Conservation (phyloP, 2,113 vertebrate species). For the Glareola pratincola region DNA sequence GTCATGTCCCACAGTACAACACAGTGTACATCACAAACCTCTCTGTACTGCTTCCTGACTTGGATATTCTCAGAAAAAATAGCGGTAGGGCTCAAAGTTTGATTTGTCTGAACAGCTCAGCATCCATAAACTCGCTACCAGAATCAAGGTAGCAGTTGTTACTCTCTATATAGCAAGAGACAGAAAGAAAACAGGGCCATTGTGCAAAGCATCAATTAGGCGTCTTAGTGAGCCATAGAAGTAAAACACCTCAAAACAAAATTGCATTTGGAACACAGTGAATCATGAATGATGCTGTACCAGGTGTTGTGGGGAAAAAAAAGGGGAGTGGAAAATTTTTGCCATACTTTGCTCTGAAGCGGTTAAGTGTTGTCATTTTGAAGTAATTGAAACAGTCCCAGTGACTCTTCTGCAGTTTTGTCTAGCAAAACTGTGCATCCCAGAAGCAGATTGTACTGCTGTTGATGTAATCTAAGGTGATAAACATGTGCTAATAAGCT, state of each 20-base stretch:
- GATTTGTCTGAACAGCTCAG: neutral
- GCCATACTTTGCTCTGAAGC: neutral
- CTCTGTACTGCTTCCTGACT: neutral
- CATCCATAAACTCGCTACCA: neutral
- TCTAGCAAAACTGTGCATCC: neutral
- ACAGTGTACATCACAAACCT: neutral
- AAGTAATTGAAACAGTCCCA: neutral
- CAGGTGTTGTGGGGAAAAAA: neutral
- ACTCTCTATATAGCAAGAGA: neutral
- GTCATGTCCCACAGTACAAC: accelerated
- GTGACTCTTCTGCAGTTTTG: neutral
- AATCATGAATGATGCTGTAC: neutral
- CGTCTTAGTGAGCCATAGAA: neutral
- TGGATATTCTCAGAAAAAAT: neutral
- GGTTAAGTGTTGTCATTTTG: neutral
- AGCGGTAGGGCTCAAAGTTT: neutral
- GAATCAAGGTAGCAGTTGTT: neutral
- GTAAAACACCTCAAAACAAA: neutral
- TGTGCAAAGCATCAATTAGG: neutral
- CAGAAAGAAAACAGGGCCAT: neutral
- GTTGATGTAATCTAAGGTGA: constrained; percentile 20
- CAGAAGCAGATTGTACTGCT: neutral
- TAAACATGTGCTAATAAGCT: constrained; percentile 43
- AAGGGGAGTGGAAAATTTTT: neutral
- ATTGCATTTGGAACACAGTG: neutral